phyloP scores from a whole-genome alignment of 2,888 invertebrate species.

The Acholoe squamosa region DNA sequence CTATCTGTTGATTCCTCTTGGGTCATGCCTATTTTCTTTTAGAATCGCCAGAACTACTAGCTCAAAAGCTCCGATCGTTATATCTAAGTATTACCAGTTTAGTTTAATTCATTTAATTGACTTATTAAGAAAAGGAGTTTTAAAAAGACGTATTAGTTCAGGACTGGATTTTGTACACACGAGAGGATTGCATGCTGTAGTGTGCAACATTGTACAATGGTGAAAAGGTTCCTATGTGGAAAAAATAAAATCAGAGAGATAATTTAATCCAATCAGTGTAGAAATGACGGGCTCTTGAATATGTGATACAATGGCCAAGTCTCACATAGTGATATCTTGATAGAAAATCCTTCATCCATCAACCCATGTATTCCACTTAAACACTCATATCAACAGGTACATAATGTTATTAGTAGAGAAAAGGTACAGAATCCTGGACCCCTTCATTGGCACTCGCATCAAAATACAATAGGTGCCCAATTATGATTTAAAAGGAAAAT shows the following conservation, averaged over 20 bases:
- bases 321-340: conserved; percentile 45
- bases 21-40: too few species aligned
- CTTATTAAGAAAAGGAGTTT: too few species aligned
- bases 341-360: conserved; percentile 31
- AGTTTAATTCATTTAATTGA: too few species aligned
- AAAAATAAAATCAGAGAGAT: conserved; percentile 59
- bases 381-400: conserved; percentile 40
- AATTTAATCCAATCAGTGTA: conserved; percentile 29
- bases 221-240: conserved; percentile 50
- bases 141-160: background rate
- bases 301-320: conserved; percentile 46
- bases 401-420: conserved; percentile 9
- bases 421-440: background rate
- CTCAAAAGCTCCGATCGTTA: too few species aligned
- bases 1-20: too few species aligned
- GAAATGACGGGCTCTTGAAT: conserved; percentile 14
- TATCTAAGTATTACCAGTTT: too few species aligned
- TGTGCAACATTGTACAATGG: conserved; percentile 57
- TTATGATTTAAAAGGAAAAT: conserved; percentile 10
- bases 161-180: background rate
- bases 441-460: conserved; percentile 52
- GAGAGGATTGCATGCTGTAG: background rate
- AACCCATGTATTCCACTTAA: conserved; percentile 33
- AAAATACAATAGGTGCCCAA: conserved; percentile 42
- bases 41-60: too few species aligned